Conservation (phyloP, 1,140 invertebrate genomes). For the Pseudomyrmex gracilis region DNA sequence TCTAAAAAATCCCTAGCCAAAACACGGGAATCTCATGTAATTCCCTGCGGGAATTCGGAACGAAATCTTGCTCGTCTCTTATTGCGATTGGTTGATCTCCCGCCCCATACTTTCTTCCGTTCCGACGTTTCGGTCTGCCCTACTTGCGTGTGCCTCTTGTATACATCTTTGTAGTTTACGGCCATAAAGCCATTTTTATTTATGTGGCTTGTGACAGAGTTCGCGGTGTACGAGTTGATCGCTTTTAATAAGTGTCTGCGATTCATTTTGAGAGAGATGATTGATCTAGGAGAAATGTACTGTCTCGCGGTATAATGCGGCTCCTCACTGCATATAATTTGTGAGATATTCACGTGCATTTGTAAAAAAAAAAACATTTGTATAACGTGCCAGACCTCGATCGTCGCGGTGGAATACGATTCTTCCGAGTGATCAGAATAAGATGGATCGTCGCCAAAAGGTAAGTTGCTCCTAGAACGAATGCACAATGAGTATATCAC, state of each 20-base stretch:
- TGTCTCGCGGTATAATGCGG: conserved; percentile 36
- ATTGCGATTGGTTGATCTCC: too few species aligned
- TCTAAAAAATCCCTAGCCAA: too few species aligned
- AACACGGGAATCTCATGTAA: too few species aligned
- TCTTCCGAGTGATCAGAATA: conserved; percentile 70
- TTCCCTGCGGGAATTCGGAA: too few species aligned
- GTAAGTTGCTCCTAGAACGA: conserved; percentile 43
- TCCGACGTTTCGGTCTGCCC: too few species aligned
- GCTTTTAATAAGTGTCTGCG: conserved; percentile 46
- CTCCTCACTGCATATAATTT: not conserved
- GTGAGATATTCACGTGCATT: conserved; percentile 2
- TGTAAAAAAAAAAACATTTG: conserved; percentile 57
- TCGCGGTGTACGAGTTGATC: conserved; percentile 32
- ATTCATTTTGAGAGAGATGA: conserved; percentile 8
- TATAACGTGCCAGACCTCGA: conserved; percentile 58
- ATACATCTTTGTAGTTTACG: not conserved
- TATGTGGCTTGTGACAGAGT: conserved; percentile 56
- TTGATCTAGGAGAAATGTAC: conserved; percentile 18
- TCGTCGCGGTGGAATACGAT: conserved; percentile 64
- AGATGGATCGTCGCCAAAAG: conserved; percentile 80
- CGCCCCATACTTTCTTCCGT: too few species aligned
- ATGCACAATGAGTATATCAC: not conserved
- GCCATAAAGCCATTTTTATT: conserved; percentile 70
- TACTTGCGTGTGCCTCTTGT: too few species aligned
- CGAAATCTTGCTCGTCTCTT: too few species aligned